Conservation (phyloP, 1,140 invertebrate species). For the Pachyrhynchus sulphureomaculatus region DNA sequence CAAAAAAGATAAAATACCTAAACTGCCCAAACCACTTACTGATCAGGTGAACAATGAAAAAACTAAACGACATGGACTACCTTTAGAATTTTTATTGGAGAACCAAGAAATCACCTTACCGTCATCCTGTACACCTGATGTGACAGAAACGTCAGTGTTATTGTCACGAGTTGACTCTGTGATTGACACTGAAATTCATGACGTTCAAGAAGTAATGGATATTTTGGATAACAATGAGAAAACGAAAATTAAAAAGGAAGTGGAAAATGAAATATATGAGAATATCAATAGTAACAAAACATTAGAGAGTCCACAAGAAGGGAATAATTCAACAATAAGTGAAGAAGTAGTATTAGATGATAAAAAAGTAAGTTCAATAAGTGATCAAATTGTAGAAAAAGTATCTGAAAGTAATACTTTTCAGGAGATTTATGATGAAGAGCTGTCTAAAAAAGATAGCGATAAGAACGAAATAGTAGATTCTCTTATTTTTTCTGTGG, state of each 20-base stretch:
- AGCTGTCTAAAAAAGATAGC: too few species aligned
- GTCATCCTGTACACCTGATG: neutral
- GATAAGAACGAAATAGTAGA: too few species aligned
- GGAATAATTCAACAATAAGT: neutral
- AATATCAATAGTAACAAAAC: neutral
- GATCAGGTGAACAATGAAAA: conserved; percentile 31
- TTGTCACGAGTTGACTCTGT: conserved; percentile 40
- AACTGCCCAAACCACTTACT: conserved; percentile 14
- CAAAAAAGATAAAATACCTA: conserved; percentile 13
- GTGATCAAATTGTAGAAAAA: conserved; percentile 9
- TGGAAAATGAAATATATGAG: neutral
- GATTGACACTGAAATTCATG: conserved; percentile 46
- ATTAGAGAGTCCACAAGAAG: too few species aligned
- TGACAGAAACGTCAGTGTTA: conserved; percentile 13
- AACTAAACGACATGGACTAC: conserved; percentile 37
- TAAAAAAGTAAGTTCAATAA: neutral
- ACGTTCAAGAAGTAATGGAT: conserved; percentile 45
- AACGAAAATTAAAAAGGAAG: conserved; percentile 10
- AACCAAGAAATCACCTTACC: conserved; percentile 7
- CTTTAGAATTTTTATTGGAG: conserved; percentile 36
- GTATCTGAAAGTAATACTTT: too few species aligned
- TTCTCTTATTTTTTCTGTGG: too few species aligned
- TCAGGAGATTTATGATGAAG: too few species aligned
- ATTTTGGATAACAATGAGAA: conserved; percentile 27
- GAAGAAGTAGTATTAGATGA: neutral